Percentiles rank a stretch among this genome's conserved stretches.
Conservation (phyloP, 2,888 invertebrate genomes). For the Ceriagrion tenellum region DNA sequence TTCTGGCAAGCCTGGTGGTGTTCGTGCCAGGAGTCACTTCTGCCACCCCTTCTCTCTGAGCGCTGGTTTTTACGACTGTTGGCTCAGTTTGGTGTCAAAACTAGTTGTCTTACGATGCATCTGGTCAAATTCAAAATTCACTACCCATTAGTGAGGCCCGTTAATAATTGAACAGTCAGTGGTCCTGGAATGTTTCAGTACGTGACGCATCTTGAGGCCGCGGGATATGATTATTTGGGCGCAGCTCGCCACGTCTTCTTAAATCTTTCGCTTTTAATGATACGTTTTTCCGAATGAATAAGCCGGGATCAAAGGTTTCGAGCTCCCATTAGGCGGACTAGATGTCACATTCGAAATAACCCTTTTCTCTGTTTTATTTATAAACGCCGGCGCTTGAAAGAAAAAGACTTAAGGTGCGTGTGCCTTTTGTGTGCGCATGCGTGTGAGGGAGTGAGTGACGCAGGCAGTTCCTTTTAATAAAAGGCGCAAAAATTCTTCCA, state of each 20-base stretch:
- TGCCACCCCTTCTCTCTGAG: background rate
- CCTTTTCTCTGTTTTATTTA: background rate
- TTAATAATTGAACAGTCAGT: background rate
- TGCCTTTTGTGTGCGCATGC: background rate
- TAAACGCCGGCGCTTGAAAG: background rate
- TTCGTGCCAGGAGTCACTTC: slow-evolving; percentile 26
- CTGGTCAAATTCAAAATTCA: background rate
- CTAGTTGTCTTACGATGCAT: slow-evolving; percentile 16
- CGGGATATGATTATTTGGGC: background rate
- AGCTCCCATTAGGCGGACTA: background rate
- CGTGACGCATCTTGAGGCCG: background rate
- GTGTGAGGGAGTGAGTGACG: background rate
- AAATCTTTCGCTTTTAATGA: slow-evolving; percentile 6
- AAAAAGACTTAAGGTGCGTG: background rate
- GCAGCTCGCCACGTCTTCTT: background rate
- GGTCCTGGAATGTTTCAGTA: background rate
- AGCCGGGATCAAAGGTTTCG: slow-evolving; percentile 44
- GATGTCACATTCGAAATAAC: slow-evolving; percentile 27
- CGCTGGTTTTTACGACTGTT: slow-evolving; percentile 23
- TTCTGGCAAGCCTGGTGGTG: slow-evolving; percentile 47
- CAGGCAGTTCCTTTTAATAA: background rate
- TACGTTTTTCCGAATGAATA: slow-evolving; percentile 13
- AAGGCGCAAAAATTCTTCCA: background rate
- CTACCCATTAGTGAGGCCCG: background rate
- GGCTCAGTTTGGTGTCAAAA: slow-evolving; percentile 14